phyloP scores from a whole-genome alignment of 2,113 vertebrate genomes.

The Coryphaenoides rupestris region DNA sequence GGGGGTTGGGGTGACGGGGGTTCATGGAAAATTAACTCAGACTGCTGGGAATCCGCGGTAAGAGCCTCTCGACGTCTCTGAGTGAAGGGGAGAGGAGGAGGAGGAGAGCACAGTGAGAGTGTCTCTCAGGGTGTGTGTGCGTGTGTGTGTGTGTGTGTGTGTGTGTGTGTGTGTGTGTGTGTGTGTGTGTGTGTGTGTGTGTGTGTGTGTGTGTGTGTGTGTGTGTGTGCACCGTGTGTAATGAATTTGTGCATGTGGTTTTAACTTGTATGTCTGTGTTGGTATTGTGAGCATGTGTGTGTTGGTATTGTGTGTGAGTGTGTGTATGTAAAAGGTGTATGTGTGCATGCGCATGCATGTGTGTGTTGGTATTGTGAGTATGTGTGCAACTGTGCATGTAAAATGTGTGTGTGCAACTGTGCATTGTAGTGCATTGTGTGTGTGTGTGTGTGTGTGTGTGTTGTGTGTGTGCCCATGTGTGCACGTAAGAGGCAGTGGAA shows the following conservation, averaged over 20 bases:
- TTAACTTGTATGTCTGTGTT: neutral
- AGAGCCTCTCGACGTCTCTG: slow-evolving; percentile 31
- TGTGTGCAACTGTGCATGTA: no score
- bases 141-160: neutral
- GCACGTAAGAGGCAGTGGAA: neutral
- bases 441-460: neutral
- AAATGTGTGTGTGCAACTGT: no score
- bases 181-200: neutral
- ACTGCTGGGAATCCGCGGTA: slow-evolving; percentile 43
- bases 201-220: neutral
- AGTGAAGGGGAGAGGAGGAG: slow-evolving; percentile 13
- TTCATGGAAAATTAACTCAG: neutral
- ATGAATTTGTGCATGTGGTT: no score
- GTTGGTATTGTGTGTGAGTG: neutral
- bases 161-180: no score
- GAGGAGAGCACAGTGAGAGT: no score
- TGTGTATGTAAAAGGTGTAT: neutral
- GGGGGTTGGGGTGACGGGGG: neutral
- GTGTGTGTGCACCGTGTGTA: neutral
- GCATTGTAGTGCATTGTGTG: no score
- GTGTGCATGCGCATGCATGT: no score
- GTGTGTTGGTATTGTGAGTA: no score
- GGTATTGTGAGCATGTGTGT: no score
- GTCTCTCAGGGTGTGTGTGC: no score
- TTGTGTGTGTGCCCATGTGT: neutral